phyloP scores from a whole-genome alignment of 2,797 vertebrate genomes.

The Threskiornis aethiopicus region DNA sequence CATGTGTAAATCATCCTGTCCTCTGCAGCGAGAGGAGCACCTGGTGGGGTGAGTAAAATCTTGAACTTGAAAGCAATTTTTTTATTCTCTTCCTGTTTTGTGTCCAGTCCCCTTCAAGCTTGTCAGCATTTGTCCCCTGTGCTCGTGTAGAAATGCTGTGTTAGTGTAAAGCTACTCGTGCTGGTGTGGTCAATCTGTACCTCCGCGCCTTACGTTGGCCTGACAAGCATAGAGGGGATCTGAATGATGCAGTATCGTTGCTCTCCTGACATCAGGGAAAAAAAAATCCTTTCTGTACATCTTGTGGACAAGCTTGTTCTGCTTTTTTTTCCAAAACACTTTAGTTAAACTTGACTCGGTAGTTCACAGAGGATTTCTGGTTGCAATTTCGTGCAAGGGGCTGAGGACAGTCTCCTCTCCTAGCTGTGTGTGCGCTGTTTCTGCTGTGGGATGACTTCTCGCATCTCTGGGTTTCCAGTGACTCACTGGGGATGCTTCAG shows the following conservation, averaged over 20 bases:
- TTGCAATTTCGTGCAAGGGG: background rate
- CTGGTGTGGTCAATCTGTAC: background rate
- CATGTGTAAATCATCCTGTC: background rate
- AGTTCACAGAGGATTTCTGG: background rate
- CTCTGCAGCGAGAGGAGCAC: background rate
- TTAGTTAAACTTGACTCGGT: background rate
- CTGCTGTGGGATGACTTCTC: background rate
- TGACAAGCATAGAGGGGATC: background rate
- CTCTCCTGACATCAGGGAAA: background rate
- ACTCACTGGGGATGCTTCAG: background rate
- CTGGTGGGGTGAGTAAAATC: background rate
- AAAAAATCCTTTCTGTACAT: background rate
- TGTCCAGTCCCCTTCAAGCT: background rate
- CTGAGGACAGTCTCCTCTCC: background rate
- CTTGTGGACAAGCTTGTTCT: background rate
- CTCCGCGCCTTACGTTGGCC: rapidly evolving
- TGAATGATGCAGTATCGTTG: background rate
- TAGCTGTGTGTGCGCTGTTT: background rate
- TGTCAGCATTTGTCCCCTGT: background rate
- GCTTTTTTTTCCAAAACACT: background rate
- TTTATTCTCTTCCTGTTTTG: background rate
- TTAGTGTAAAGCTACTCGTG: background rate
- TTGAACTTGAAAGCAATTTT: background rate
- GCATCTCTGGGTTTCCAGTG: background rate
- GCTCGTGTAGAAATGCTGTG: background rate